Conservation (phyloP, 1,140 invertebrate species). For the Idris sp. region DNA sequence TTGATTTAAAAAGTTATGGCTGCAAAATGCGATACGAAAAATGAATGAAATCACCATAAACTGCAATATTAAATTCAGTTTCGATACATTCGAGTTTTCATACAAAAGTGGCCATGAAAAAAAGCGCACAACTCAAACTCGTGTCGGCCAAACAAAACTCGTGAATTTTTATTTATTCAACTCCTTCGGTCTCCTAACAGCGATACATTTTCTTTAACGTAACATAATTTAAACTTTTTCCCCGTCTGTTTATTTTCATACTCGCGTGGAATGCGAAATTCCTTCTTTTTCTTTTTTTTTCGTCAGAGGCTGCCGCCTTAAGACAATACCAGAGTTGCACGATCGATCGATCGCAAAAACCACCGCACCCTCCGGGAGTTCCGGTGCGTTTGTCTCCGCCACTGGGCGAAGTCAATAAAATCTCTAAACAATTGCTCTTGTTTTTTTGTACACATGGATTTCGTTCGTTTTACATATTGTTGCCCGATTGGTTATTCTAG, state of each 20-base stretch:
- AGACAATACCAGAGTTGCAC: conserved; percentile 24
- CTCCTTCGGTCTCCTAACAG: conserved; percentile 4
- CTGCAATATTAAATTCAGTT: no score
- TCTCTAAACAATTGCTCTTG: conserved; percentile 57
- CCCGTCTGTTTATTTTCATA: conserved; percentile 42
- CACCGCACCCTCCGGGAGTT: no score
- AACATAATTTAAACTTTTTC: conserved; percentile 40
- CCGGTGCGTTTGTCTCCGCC: conserved; percentile 8
- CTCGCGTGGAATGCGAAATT: conserved; percentile 28
- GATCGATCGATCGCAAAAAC: conserved; percentile 51
- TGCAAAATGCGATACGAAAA: no score
- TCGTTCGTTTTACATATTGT: conserved; percentile 67
- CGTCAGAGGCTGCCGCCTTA: conserved; percentile 13
- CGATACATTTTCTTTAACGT: conserved; percentile 25
- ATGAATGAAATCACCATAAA: no score
- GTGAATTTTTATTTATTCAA: conserved; percentile 20
- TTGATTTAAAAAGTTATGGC: no score
- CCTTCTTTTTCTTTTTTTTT: conserved; percentile 13
- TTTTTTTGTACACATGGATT: conserved; percentile 30
- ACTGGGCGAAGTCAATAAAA: conserved; percentile 26
- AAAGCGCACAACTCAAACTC: background rate
- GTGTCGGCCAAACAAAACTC: conserved; percentile 8
- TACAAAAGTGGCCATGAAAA: no score
- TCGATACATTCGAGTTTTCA: background rate
- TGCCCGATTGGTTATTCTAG: conserved; percentile 54